Evolutionary conservation across 92 coral and sea anemone genomes (phyloP).

Genomic region (Isaurus tuberculatus): DNA sequence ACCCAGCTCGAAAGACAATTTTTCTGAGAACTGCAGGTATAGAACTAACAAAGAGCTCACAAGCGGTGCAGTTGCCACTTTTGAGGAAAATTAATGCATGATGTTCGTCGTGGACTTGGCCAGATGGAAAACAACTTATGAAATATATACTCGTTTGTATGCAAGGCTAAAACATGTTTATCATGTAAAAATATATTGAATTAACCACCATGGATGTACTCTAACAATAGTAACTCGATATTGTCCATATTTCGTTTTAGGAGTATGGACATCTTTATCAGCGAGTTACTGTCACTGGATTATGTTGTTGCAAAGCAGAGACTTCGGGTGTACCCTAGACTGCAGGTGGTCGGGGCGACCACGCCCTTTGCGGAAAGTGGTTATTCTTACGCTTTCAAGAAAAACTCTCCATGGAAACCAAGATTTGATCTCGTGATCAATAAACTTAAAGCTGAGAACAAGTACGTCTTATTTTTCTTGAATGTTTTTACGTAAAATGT

Average conservation of each 20-base stretch:
- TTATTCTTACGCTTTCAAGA: slow-evolving; percentile 84
- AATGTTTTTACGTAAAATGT: too few relatives aligned
- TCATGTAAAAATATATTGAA: too few relatives aligned
- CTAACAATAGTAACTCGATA: not conserved
- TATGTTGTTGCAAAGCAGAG: slow-evolving; percentile 90
- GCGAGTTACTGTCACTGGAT: slow-evolving; percentile 82
- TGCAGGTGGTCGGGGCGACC: slow-evolving; percentile 86
- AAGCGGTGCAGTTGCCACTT: too few relatives aligned
- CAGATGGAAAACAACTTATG: too few relatives aligned
- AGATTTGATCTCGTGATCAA: slow-evolving; percentile 86
- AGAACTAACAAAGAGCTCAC: too few relatives aligned
- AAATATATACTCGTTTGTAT: too few relatives aligned
- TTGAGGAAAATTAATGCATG: too few relatives aligned
- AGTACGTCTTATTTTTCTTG: slow-evolving; percentile 46
- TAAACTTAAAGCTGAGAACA: slow-evolving; percentile 81
- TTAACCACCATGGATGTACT: too few relatives aligned
- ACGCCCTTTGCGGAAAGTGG: slow-evolving; percentile 87
- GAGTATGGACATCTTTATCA: slow-evolving; percentile 79
- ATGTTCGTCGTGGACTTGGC: too few relatives aligned
- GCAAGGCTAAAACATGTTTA: too few relatives aligned
- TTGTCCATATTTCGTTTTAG: slow-evolving; percentile 26
- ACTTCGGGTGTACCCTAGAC: slow-evolving; percentile 68
- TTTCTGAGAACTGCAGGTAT: too few relatives aligned
- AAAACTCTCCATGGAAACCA: slow-evolving; percentile 93
- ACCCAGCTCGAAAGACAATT: too few relatives aligned